Evolutionary conservation across 2,888 invertebrate genomes (phyloP).

Genomic region (Malthinus flaveolus): DNA sequence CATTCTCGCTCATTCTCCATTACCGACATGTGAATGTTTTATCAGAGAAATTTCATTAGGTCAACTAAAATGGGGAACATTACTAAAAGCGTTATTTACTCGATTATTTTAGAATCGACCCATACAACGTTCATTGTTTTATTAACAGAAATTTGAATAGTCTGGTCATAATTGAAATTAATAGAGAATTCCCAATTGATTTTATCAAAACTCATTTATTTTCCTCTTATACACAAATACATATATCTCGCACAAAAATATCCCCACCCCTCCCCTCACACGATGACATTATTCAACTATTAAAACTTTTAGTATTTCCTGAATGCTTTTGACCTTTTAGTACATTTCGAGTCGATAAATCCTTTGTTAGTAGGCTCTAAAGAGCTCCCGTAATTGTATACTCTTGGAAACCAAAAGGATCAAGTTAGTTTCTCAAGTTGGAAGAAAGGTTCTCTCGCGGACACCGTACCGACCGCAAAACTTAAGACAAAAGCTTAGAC

Average conservation of each 20-base stretch:
- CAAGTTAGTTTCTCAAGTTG: conserved; percentile 39
- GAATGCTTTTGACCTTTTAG: not conserved
- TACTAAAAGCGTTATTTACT: conserved; percentile 45
- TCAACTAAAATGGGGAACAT: conserved; percentile 38
- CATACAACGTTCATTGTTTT: conserved; percentile 48
- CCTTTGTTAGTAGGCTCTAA: conserved; percentile 21
- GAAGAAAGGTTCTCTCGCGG: conserved; percentile 30
- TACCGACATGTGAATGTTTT: conserved; percentile 24
- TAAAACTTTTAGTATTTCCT: conserved; percentile 9
- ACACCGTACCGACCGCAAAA: conserved; percentile 35
- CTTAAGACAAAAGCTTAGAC: conserved; percentile 46
- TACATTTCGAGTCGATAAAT: conserved; percentile 19
- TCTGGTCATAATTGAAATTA: conserved; percentile 49
- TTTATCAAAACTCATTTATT: conserved; percentile 39
- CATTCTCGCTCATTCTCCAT: conserved; percentile 25
- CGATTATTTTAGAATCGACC: conserved; percentile 45
- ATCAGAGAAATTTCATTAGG: conserved; percentile 30
- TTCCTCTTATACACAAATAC: not conserved
- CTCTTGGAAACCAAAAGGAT: conserved; percentile 24
- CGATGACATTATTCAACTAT: not conserved
- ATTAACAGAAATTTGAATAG: conserved; percentile 47
- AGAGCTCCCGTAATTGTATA: conserved; percentile 36
- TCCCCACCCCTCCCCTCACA: too few species aligned
- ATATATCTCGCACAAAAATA: not conserved
- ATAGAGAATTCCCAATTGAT: conserved; percentile 48